Evolutionary conservation across 1,140 invertebrate species (phyloP), one percentile per base, ranked within the genome.

Genomic region (Drosophila lacteicornis): DNA sequence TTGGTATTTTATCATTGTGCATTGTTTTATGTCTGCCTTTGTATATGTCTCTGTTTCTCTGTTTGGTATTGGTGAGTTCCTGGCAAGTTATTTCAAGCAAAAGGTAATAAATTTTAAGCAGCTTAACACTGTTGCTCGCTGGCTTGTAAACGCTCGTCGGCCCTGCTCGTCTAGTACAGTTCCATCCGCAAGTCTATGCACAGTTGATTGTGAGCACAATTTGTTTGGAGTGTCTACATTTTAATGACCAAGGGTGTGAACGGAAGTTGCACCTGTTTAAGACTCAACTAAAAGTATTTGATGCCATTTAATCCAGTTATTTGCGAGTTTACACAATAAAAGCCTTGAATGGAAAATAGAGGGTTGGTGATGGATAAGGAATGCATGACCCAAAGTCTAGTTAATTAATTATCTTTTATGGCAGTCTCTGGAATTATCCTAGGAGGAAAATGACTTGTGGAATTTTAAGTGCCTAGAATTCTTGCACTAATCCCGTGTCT

Each of bases 81-180:
- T 73, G 69, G 75, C 85, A 84, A 88, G 85, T 90, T 88, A 88
- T 90, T 88, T 84, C 85, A 90, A 84, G 85, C 85, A 90, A 90
- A 88, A 87, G 81, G 83, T 92, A 91, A 92, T 92, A 91, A 91
- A 92, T 92, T 92, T 91, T 92, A 92, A 92, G 91, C 77, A 92
- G 91, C 91, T 92, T 92, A 92, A 83, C 86, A 92, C 86, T 92
- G 90, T 87, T 92, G 85, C 85, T 85, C 85, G 78, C 85, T 90
- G 79, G 85, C 85, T 88, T 88, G 83, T 87, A 80, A 87, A 86
- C 82, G 75, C 60, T 84, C 65, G 63, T 25, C 63, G 63, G 60
- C 63, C 61, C 53, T n/a, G 62, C 47, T 55, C 62, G 67, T 47
- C 42, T 43, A 53, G 42, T 19, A 85, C 82, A 85, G 45, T 75